Evolutionary conservation across 1,140 invertebrate species (phyloP).

Genomic region (Drosophila sechellia): DNA sequence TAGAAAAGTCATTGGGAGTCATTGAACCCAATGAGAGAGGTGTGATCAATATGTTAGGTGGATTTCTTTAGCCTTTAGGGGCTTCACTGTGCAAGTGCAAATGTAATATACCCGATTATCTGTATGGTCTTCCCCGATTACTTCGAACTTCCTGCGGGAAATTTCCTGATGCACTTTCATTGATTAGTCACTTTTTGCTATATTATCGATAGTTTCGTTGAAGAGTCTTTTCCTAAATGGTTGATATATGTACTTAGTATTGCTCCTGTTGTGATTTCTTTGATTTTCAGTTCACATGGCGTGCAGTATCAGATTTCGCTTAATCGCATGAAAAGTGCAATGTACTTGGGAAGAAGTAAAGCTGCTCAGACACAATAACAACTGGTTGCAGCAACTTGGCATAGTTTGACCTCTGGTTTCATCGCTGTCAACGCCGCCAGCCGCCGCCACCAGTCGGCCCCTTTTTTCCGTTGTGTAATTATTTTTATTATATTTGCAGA

Average conservation of each 20-base stretch:
- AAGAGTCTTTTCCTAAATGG: not conserved
- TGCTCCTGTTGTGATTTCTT: slow-evolving; percentile 7
- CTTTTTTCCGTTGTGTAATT: slow-evolving; percentile 71
- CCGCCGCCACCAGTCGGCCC: slow-evolving; percentile 37
- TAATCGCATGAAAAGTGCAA: slow-evolving; percentile 77
- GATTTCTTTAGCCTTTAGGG: not conserved
- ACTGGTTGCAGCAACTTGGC: slow-evolving; percentile 44
- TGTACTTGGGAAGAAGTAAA: slow-evolving; percentile 44
- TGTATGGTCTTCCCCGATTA: too few relatives aligned
- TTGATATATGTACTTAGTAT: slow-evolving; percentile 3
- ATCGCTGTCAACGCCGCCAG: slow-evolving; percentile 36
- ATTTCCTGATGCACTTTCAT: not conserved
- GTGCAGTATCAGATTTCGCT: slow-evolving; percentile 71
- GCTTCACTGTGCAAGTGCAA: slow-evolving; percentile 14
- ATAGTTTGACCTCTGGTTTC: slow-evolving; percentile 72
- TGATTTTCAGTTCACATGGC: slow-evolving; percentile 22
- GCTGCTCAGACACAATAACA: slow-evolving; percentile 36
- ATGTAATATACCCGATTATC: not conserved
- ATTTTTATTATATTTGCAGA: slow-evolving; percentile 73
- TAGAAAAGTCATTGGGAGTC: slow-evolving; percentile 52
- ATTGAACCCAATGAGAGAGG: slow-evolving; percentile 54
- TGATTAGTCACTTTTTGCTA: not conserved
- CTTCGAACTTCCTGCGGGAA: not conserved
- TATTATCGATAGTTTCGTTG: not conserved
- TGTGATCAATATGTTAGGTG: slow-evolving; percentile 41